A percentile compares a stretch with the other conserved stretches of the same genome.
Evolutionary conservation across 2,113 vertebrate species (phyloP).

Genomic region (Balaeniceps rex): DNA sequence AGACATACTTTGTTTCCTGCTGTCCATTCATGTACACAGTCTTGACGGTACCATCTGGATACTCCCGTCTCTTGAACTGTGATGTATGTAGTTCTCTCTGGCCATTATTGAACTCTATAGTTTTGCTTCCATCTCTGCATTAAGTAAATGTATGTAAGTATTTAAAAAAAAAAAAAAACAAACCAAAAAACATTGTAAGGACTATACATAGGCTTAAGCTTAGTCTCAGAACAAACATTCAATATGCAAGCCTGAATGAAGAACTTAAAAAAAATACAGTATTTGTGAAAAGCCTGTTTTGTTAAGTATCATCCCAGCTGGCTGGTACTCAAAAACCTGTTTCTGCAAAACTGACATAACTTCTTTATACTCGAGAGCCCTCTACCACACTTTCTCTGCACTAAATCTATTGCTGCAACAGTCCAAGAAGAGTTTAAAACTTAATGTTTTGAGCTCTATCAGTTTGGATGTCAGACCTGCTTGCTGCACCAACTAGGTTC

Average conservation of each 20-base stretch:
- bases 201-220: neutral
- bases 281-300: neutral
- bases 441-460: neutral
- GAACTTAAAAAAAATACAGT: neutral
- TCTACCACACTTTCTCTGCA: neutral
- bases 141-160: neutral
- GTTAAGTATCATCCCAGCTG: neutral
- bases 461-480: neutral
- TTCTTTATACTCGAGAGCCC: neutral
- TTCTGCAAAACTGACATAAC: neutral
- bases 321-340: neutral
- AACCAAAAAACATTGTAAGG: neutral
- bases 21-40: slow-evolving; percentile 88
- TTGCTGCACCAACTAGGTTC: fast-evolving
- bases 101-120: slow-evolving; percentile 93
- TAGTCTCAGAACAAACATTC: neutral
- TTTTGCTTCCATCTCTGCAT: slow-evolving; percentile 88
- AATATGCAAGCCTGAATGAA: neutral
- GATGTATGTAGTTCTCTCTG: slow-evolving; percentile 90
- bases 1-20: slow-evolving; percentile 90
- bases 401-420: neutral
- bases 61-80: slow-evolving; percentile 90
- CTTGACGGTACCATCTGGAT: slow-evolving; percentile 93
- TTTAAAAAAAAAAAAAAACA: neutral
- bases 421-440: neutral